phyloP scores from a whole-genome alignment of 2,797 vertebrate species.

The Microcaecilia unicolor region DNA sequence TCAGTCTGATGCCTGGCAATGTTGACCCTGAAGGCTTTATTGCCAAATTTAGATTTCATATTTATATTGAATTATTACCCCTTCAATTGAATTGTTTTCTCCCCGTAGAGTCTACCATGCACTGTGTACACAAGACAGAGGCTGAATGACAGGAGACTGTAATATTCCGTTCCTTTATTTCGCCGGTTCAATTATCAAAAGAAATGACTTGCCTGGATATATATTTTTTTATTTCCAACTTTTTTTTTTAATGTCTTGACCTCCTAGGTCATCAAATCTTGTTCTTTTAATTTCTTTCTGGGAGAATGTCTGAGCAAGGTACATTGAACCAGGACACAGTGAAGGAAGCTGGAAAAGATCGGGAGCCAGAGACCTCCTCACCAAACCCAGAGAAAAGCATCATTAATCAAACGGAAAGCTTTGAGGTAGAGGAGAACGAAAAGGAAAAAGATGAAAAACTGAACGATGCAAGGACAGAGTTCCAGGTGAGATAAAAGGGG shows the following conservation, averaged over 20 bases:
- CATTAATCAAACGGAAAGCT: slow-evolving; percentile 49
- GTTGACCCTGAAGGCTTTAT: slow-evolving; percentile 20
- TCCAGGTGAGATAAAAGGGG: slow-evolving; percentile 45
- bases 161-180: background rate
- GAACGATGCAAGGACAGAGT: slow-evolving; percentile 39
- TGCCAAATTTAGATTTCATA: slow-evolving; percentile 21
- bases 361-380: slow-evolving; percentile 28
- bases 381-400: slow-evolving; percentile 45
- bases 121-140: background rate
- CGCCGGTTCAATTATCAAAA: slow-evolving; percentile 6
- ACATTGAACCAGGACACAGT: slow-evolving; percentile 48
- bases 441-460: slow-evolving; percentile 52
- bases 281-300: slow-evolving; percentile 48
- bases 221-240: background rate
- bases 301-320: slow-evolving; percentile 74
- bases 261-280: slow-evolving; percentile 45
- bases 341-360: slow-evolving; percentile 46
- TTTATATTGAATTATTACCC: slow-evolving; percentile 26
- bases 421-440: slow-evolving; percentile 46
- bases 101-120: background rate
- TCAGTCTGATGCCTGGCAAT: slow-evolving; percentile 27
- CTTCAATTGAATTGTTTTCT: slow-evolving; percentile 4
- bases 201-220: background rate
- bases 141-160: background rate
- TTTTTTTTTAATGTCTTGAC: slow-evolving; percentile 19